phyloP scores from a whole-genome alignment of 1,140 invertebrate genomes.

The Coelopa frigida region DNA sequence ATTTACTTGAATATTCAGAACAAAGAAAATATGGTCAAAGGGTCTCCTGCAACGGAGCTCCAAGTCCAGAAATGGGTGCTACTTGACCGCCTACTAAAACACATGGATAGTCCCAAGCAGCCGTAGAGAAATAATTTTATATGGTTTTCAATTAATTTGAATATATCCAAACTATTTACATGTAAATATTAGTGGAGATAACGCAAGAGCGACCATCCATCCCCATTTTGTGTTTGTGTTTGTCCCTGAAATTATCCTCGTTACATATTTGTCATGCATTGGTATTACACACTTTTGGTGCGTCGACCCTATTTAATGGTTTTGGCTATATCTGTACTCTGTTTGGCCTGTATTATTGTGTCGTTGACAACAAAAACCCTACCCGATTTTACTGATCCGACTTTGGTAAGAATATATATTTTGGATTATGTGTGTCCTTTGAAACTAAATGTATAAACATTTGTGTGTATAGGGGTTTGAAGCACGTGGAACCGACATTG shows the following conservation, averaged over 20 bases:
- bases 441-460: not conserved
- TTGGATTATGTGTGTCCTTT: not conserved
- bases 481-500: constrained; percentile 74
- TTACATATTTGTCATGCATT: too few relatives aligned
- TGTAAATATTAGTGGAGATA: not conserved
- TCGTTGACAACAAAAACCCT: constrained; percentile 59
- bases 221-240: too few relatives aligned
- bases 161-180: not conserved
- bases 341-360: constrained; percentile 62
- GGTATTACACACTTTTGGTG: constrained; percentile 59
- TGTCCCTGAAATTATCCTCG: too few relatives aligned
- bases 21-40: too few relatives aligned
- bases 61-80: too few relatives aligned
- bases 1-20: too few relatives aligned
- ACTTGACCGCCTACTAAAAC: too few relatives aligned
- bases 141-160: too few relatives aligned
- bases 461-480: constrained; percentile 63
- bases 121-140: too few relatives aligned
- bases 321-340: constrained; percentile 58
- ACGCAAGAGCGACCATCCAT: constrained; percentile 33
- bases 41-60: too few relatives aligned
- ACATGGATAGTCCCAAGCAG: too few relatives aligned
- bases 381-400: constrained; percentile 72
- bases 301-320: constrained; percentile 69
- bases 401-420: constrained; percentile 49